Conservation (phyloP, 2,888 invertebrate genomes). For the Hermaeophaga mercurialis region DNA sequence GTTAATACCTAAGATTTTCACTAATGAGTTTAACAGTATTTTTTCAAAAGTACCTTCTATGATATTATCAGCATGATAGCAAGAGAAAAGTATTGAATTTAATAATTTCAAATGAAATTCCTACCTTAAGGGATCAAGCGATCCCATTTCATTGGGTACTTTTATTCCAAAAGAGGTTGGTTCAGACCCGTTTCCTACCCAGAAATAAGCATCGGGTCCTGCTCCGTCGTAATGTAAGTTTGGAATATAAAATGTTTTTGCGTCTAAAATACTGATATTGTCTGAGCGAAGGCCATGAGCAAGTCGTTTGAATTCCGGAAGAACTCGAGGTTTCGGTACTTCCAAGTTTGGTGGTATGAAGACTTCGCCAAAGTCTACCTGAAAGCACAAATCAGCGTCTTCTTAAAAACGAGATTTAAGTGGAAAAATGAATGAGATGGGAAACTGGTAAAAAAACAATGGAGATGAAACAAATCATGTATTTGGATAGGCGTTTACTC, state of each 20-base stretch:
- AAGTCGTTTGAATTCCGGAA: constrained; percentile 84
- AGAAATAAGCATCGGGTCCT: constrained; percentile 91
- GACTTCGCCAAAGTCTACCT: constrained; percentile 91
- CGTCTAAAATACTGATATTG: constrained; percentile 88
- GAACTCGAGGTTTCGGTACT: constrained; percentile 77
- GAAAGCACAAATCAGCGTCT: too few relatives aligned
- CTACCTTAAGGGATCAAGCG: constrained; percentile 70
- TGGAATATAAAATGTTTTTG: constrained; percentile 90
- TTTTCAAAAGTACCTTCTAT: too few relatives aligned
- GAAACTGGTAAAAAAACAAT: too few relatives aligned
- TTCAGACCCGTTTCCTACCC: constrained; percentile 88
- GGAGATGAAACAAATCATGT: too few relatives aligned
- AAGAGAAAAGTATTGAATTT: not conserved
- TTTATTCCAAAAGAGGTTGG: constrained; percentile 83
- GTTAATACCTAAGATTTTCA: too few relatives aligned
- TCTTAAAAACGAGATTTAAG: not conserved
- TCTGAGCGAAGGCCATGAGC: constrained; percentile 90
- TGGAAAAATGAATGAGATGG: too few relatives aligned
- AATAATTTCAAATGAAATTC: not conserved
- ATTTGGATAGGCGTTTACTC: too few relatives aligned
- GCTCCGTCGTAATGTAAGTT: constrained; percentile 91
- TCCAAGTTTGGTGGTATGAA: constrained; percentile 77
- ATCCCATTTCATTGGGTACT: constrained; percentile 87
- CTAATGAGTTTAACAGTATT: too few relatives aligned
- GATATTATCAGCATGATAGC: too few relatives aligned